Percentiles rank a stretch among this genome's conserved stretches.
These are phyloP conservation scores for Mystacides longicornis DNA, from an alignment of 2,888 invertebrate species.

Conservation along the genomic window DNA sequence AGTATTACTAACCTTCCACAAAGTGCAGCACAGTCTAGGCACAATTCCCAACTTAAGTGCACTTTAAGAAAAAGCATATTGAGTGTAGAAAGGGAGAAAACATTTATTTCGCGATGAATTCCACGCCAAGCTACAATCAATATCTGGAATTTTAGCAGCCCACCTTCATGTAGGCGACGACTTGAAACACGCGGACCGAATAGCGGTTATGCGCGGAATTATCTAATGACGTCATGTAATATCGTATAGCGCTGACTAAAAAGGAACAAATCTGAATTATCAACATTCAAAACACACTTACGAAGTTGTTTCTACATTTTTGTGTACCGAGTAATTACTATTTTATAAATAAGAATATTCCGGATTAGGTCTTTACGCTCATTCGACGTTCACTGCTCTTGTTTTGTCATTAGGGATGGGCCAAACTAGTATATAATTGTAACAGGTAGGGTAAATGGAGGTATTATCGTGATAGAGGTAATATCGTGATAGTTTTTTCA, in stretches of 20 bases:
- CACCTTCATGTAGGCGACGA: not conserved
- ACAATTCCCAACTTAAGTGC: too few species aligned
- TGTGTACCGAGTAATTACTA: too few species aligned
- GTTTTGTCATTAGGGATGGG: too few species aligned
- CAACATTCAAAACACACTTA: too few species aligned
- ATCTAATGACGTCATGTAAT: not conserved
- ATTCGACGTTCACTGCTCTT: constrained; percentile 17
- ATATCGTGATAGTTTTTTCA: too few species aligned
- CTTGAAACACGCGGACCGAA: not conserved
- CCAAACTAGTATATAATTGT: too few species aligned
- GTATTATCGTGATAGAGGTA: too few species aligned
- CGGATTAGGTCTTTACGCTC: constrained; percentile 3
- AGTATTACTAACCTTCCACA: too few species aligned
- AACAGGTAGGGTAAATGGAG: too few species aligned
- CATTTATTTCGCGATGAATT: not conserved
- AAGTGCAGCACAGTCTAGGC: too few species aligned
- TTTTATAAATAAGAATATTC: not conserved
- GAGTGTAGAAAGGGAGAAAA: constrained; percentile 4
- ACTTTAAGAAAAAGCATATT: not conserved
- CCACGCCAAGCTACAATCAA: not conserved
- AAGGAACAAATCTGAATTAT: too few species aligned
- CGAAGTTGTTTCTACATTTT: too few species aligned
- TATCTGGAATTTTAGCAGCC: not conserved
- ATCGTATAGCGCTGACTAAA: not conserved
- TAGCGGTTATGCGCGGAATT: not conserved